Conservation (phyloP, 2,888 invertebrate species). For the Dichetophora obliterata region DNA sequence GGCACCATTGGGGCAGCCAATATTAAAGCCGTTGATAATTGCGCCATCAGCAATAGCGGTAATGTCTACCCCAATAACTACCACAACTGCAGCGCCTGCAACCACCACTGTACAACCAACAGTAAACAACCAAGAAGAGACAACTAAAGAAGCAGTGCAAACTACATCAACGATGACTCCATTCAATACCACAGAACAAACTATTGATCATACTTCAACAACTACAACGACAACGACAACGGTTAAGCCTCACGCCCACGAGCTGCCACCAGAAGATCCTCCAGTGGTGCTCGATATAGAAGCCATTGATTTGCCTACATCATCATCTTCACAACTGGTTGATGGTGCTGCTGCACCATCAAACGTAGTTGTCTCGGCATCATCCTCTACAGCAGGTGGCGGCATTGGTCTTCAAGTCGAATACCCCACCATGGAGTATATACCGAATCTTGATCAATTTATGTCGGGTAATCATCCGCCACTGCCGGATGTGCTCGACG, state of each 20-base stretch:
- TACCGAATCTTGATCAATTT: conserved; percentile 59
- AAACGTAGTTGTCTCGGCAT: conserved; percentile 18
- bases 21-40: conserved; percentile 57
- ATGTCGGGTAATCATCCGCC: conserved; percentile 42
- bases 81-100: conserved; percentile 48
- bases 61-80: conserved; percentile 50
- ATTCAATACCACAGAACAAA: conserved; percentile 31
- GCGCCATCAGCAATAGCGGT: conserved; percentile 43
- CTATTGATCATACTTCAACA: conserved; percentile 11
- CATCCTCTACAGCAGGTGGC: conserved; percentile 49
- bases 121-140: conserved; percentile 9
- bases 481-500: conserved; percentile 54
- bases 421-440: conserved; percentile 66
- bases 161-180: conserved; percentile 12
- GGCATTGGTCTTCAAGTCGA: conserved; percentile 56
- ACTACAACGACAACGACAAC: conserved; percentile 49
- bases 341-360: conserved; percentile 41
- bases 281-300: conserved; percentile 57
- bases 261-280: conserved; percentile 47
- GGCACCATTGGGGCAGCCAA: conserved; percentile 57
- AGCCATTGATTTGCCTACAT: conserved; percentile 45
- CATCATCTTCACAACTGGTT: conserved; percentile 29
- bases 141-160: conserved; percentile 8
- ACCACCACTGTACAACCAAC: conserved; percentile 46
- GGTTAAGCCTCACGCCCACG: conserved; percentile 44